Evolutionary conservation across 1,140 invertebrate species (phyloP), one percentile per base, ranked within the genome.

Genomic region (Sweltsa coloradensis): DNA sequence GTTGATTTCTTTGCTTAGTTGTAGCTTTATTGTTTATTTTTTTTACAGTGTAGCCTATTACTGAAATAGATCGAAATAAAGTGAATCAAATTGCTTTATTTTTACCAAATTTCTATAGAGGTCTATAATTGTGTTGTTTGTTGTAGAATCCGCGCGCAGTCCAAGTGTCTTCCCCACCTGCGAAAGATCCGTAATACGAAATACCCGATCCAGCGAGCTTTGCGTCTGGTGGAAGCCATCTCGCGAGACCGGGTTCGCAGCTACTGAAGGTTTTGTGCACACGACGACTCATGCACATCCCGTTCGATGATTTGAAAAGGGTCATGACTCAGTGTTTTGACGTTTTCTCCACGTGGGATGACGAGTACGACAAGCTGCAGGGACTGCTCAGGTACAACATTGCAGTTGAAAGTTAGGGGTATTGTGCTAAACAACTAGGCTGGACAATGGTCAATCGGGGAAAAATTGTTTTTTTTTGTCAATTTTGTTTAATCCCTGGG

Each of bases 231-330:
- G 1, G 94, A 98, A 73, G 95, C 95, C 14, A 97, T 99, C 54
- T 99, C 95, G 0, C 71, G 94, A 44, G 97, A 99, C 70, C 69
- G 4, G 85, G 85, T 18, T 80, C 83, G 48, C 96, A 99, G 63
- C 66, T 99, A 24, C 69, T 99, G 0, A 99, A 99, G 76, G n/a
- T n/a, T 13, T 67, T 98, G 19, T 89, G 90, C 5, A 96, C 92
- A 0, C 70, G 92, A n/a, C 76, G 93, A 34, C 65, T 99, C 39
- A 97, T 99, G 93, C 91, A 97, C 57, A 96, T 98, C 61, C 85
- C 93, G 2, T 97, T 94, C 63, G 91, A 97, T 60, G 97, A 99
- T 62, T 99, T 99, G 70, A 95, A 99, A 60, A 88, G 91, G 64
- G 89, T 97, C 1, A 95, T 98, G 88, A 79, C 76, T 13, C 86